phyloP scores from a whole-genome alignment of 2,888 invertebrate species.

The Andrena marginata region DNA sequence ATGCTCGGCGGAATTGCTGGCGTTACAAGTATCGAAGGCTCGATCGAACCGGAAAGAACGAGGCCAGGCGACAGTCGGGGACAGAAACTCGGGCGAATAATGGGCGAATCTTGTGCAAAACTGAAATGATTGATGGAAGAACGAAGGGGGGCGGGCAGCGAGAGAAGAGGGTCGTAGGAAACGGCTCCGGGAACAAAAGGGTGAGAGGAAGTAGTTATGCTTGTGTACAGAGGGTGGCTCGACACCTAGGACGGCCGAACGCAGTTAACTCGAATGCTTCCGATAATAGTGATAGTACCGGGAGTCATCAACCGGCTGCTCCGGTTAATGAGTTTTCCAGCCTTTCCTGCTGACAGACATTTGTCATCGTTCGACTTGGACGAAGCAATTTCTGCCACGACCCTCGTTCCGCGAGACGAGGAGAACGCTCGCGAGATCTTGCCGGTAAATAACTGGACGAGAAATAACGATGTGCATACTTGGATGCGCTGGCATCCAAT shows the following conservation, averaged over 20 bases:
- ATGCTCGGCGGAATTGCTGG: slow-evolving; percentile 29
- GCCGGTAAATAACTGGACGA: slow-evolving; percentile 5
- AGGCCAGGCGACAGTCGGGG: slow-evolving; percentile 27
- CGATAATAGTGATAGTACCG: slow-evolving; percentile 71
- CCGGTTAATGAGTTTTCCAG: slow-evolving; percentile 68
- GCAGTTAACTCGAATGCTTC: slow-evolving; percentile 70
- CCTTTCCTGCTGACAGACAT: slow-evolving; percentile 58
- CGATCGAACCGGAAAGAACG: slow-evolving; percentile 37
- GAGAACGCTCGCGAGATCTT: neutral
- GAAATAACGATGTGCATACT: neutral
- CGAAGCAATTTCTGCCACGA: slow-evolving; percentile 41
- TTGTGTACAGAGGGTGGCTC: slow-evolving; percentile 59
- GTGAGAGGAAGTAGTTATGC: slow-evolving; percentile 69
- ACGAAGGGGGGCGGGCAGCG: slow-evolving; percentile 20
- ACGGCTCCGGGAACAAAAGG: slow-evolving; percentile 69
- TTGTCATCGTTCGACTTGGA: slow-evolving; percentile 65
- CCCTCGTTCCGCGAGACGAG: neutral
- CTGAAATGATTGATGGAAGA: slow-evolving; percentile 75
- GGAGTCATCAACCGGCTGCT: slow-evolving; percentile 62
- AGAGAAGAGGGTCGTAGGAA: slow-evolving; percentile 44
- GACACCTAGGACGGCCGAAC: slow-evolving; percentile 60
- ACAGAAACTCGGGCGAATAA: slow-evolving; percentile 62
- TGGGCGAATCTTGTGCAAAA: slow-evolving; percentile 71
- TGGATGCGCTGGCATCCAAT: neutral
- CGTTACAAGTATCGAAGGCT: slow-evolving; percentile 48